Evolutionary conservation across 2,113 vertebrate species (phyloP).

Genomic region (Caracal caracal): DNA sequence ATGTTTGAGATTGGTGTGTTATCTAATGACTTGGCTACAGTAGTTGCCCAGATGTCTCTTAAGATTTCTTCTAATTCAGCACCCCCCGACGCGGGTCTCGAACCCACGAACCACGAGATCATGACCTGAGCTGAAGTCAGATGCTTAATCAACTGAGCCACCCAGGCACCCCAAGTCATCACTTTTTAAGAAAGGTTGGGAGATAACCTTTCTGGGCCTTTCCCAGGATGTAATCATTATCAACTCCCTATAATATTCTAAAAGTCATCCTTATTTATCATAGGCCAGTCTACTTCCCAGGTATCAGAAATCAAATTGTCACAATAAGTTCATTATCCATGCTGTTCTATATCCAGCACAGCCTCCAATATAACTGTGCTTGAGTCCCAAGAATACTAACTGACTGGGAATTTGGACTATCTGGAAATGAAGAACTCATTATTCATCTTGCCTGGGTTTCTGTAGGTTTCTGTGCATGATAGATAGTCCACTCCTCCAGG

Average conservation of each 20-base stretch:
- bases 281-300: background rate
- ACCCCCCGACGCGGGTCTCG: too few relatives aligned
- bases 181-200: background rate
- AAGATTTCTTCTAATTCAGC: background rate
- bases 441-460: background rate
- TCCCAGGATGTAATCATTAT: conserved; percentile 15
- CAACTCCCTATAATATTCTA: background rate
- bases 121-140: too few relatives aligned
- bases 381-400: background rate
- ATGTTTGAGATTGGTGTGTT: background rate
- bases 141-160: background rate
- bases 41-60: background rate
- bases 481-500: background rate
- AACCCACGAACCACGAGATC: too few relatives aligned
- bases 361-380: background rate
- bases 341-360: background rate
- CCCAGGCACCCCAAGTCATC: background rate
- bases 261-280: background rate
- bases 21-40: background rate
- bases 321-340: background rate
- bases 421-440: background rate
- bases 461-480: background rate
- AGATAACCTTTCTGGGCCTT: conserved; percentile 25
- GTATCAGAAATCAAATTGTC: background rate
- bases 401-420: background rate